These are phyloP conservation scores for Apis cerana DNA, from an alignment of 1,140 invertebrate genomes.

Conservation along the genomic window DNA sequence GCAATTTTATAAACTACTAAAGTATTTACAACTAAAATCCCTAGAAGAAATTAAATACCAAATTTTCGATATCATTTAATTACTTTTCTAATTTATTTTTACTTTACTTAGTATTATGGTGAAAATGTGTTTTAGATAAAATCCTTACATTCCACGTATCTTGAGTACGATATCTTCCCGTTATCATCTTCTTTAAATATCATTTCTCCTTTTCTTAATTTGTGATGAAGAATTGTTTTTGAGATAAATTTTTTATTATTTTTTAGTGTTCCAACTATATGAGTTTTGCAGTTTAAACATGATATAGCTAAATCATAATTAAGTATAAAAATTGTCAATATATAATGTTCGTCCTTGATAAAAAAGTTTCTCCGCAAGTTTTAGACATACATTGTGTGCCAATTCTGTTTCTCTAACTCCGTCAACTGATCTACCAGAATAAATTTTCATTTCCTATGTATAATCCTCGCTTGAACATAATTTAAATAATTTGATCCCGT, in stretches of 20 bases:
- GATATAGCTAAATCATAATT: conserved; percentile 48
- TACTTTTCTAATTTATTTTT: conserved; percentile 35
- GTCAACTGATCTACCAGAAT: conserved; percentile 56
- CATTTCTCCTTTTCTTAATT: conserved; percentile 75
- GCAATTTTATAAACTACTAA: no score
- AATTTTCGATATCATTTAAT: no score
- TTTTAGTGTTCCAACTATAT: conserved; percentile 78
- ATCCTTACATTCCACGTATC: conserved; percentile 63
- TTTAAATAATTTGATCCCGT: conserved; percentile 70
- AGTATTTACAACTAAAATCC: no score
- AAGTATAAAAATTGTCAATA: conserved; percentile 24
- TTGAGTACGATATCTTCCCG: conserved; percentile 70
- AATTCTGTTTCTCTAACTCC: conserved; percentile 43
- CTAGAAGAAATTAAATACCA: no score
- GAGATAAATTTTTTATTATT: conserved; percentile 70
- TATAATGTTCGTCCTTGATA: not conserved
- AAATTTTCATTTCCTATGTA: conserved; percentile 70
- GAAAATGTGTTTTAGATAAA: conserved; percentile 55
- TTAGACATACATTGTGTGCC: conserved; percentile 33
- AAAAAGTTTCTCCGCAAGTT: conserved; percentile 55
- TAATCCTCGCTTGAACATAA: conserved; percentile 51
- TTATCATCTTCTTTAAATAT: conserved; percentile 12
- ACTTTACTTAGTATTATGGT: conserved; percentile 35
- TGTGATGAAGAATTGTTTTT: conserved; percentile 61
- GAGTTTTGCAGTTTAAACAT: conserved; percentile 70